Evolutionary conservation across 2,888 invertebrate species (phyloP), one percentile per base, ranked within the genome.

Genomic region (Acronicta aceris): DNA sequence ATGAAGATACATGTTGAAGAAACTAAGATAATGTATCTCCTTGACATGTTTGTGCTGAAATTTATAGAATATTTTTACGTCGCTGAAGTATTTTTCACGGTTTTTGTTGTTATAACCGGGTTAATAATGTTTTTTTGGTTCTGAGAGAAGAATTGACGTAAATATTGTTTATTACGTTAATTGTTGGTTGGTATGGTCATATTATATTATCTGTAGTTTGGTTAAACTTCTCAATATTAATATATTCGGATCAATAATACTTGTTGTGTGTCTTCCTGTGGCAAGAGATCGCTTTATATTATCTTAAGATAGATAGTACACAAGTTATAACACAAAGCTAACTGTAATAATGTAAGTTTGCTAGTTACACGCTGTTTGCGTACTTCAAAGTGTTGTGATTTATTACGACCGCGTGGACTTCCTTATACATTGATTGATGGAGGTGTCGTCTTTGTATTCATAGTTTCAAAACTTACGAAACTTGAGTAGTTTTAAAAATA

Each of bases 301-400:
- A 21, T 21, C 21, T 21, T 21, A 21, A 21, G 21, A 21, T 21
- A 21, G 21, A 21, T 21, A 21, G 21, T 33, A 33, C 1, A 36
- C 13, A 13, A 36, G 36, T 36, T 36, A 36, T 13, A 3, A 13
- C 36, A 13, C 12, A 13, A 12, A 12, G 13, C 36, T 13, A 36
- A 36, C 36, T 13, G 36, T 13, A 13, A 36, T 36, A 13, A 36
- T 36, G 36, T 36, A 13, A 13, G 36, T 36, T 12, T 13, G 36
- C 13, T 36, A 36, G 36, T 36, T 36, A 15, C 12, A 21, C 21
- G 17, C 15, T 54, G 49, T 54, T 49, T 41, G 33, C 27, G 43
- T 25, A 49, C 25, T 50, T 63, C 45, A 7, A n/a, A 33, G 13
- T 49, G 17, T 43, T 40, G 27, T 49, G 49, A 53, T 60, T 53